Evolutionary conservation across 92 coral and sea anemone species (phyloP).

Genomic region (Epizoanthus ramosus): DNA sequence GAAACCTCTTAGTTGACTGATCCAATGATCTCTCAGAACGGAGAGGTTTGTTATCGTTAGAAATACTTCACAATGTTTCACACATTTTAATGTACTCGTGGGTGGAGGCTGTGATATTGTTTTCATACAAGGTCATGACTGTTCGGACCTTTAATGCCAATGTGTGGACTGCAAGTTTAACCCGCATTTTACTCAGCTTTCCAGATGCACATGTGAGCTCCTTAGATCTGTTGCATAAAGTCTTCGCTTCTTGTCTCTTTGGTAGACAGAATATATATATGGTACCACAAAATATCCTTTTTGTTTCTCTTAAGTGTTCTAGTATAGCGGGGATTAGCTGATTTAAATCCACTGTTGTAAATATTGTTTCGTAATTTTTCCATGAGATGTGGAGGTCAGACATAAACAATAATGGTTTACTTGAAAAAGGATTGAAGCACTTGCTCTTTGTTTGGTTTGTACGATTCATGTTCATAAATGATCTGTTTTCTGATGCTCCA

Average conservation of each 20-base stretch:
- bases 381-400: constrained; percentile 63
- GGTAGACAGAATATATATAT: constrained; percentile 49
- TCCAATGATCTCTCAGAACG: no score
- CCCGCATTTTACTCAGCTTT: no score
- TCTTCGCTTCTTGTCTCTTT: constrained; percentile 47
- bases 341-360: constrained; percentile 21
- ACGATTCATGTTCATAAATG: constrained; percentile 61
- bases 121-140: no score
- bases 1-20: no score
- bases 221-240: constrained; percentile 57
- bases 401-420: constrained; percentile 46
- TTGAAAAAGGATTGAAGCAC: constrained; percentile 50
- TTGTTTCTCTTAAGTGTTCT: neutral
- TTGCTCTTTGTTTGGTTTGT: constrained; percentile 41
- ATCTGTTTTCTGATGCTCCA: constrained; percentile 63
- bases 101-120: no score
- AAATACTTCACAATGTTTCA: no score
- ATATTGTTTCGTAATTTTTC: constrained; percentile 60
- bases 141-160: no score
- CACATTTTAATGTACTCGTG: no score
- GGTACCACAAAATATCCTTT: constrained; percentile 47
- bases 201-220: constrained; percentile 38
- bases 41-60: no score
- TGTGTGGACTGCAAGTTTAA: no score
- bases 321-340: neutral